phyloP scores from a whole-genome alignment of 2,797 vertebrate species.

The Helarctos malayanus region DNA sequence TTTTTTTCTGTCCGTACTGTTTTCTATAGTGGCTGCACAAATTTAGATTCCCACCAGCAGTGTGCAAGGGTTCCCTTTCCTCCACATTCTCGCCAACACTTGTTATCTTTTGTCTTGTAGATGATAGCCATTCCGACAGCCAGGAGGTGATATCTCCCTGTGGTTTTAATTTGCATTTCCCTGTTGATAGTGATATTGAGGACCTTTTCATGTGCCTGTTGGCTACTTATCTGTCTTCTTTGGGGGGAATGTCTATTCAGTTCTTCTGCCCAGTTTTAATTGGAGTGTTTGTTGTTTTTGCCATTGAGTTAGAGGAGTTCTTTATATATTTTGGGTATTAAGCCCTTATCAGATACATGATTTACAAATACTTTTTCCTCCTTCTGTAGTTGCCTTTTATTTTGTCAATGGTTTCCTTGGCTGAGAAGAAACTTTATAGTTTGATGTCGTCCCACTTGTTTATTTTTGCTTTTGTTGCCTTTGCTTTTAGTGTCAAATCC shows the following conservation, averaged over 20 bases:
- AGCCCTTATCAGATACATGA: neutral
- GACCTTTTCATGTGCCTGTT: neutral
- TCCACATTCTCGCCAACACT: neutral
- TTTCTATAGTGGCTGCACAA: neutral
- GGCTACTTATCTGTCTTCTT: neutral
- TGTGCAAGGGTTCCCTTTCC: neutral
- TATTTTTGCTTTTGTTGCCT: neutral
- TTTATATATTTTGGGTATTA: neutral
- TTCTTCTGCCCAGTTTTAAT: neutral
- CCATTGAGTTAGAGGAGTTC: neutral
- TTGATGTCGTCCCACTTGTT: neutral
- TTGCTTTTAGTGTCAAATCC: neutral
- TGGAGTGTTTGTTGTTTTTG: neutral
- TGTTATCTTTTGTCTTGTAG: neutral
- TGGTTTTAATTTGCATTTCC: constrained; percentile 19
- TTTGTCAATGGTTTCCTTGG: neutral
- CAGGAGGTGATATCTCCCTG: neutral
- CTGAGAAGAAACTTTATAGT: neutral
- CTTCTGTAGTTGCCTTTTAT: neutral
- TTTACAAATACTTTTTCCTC: neutral
- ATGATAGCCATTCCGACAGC: neutral
- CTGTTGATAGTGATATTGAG: neutral
- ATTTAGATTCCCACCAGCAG: neutral
- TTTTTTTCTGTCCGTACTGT: neutral
- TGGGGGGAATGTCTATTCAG: neutral